Percentiles rank a stretch among this genome's conserved stretches.
These are phyloP conservation scores for Rhineura floridana DNA, from an alignment of 2,113 vertebrate species.

Conservation along the genomic window DNA sequence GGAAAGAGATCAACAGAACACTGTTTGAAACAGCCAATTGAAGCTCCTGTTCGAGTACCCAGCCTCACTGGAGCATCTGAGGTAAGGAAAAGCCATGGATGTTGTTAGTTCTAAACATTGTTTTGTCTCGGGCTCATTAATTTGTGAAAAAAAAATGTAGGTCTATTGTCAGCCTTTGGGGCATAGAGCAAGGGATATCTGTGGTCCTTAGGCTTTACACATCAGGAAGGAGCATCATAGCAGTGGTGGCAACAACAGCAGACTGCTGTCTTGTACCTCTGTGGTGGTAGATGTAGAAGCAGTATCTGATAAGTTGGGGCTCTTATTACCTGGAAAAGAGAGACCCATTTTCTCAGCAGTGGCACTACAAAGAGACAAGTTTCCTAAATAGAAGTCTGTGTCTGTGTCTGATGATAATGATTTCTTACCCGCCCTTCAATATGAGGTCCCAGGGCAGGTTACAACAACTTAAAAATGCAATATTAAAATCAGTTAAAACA, in stretches of 20 bases:
- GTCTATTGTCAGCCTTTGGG: not conserved
- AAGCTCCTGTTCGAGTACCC: conserved; percentile 73
- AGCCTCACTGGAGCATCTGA: conserved; percentile 82
- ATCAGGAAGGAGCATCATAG: not conserved
- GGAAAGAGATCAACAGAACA: conserved; percentile 14
- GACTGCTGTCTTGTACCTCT: not conserved
- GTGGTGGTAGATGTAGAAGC: not conserved
- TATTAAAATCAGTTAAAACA: no score
- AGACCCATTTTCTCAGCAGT: not conserved
- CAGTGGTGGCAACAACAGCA: not conserved
- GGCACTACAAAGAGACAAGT: conserved; percentile 36
- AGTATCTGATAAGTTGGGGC: not conserved
- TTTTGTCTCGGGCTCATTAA: not conserved
- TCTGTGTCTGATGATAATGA: no score
- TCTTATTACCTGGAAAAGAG: not conserved
- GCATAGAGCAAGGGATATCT: not conserved
- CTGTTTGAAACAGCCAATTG: conserved; percentile 22
- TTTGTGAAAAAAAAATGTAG: not conserved
- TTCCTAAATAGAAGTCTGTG: conserved; percentile 6
- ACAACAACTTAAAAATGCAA: no score
- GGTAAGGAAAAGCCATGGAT: conserved; percentile 68
- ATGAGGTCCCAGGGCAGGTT: no score
- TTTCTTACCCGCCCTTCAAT: no score
- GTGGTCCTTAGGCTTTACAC: not conserved
- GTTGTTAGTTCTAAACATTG: not conserved